Evolutionary conservation across 2,113 vertebrate species (phyloP).

Genomic region (Speoplatyrhinus poulsoni): DNA sequence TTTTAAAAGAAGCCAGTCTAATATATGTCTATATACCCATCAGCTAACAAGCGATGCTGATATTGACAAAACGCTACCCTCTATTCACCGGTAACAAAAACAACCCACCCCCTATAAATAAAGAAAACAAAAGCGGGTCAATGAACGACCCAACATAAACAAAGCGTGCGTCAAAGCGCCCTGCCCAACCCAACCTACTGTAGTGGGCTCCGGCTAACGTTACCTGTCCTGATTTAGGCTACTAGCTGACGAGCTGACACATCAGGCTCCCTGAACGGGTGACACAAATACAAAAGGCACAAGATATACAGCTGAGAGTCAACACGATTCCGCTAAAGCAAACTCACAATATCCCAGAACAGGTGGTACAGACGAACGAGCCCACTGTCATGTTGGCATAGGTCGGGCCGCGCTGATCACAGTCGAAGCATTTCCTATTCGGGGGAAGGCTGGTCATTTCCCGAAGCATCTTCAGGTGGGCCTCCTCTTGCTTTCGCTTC

Average conservation of each 20-base stretch:
- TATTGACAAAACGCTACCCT: constrained; percentile 11
- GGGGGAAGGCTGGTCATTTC: constrained; percentile 94
- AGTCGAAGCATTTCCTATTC: constrained; percentile 98
- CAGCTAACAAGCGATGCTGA: constrained; percentile 5
- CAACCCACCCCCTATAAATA: too few species aligned
- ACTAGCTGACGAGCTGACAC: constrained; percentile 54
- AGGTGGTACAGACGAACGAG: constrained; percentile 97
- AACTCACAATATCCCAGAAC: constrained; percentile 96
- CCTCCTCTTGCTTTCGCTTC: constrained; percentile 98
- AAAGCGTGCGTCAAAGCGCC: background rate
- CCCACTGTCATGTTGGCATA: constrained; percentile 98
- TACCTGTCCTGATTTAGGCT: constrained; percentile 57
- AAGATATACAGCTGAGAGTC: background rate
- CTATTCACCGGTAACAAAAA: too few species aligned
- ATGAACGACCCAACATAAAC: constrained; percentile 2
- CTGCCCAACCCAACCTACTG: background rate
- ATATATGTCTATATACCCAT: too few species aligned
- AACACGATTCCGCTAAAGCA: constrained; percentile 26
- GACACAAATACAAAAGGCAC: background rate
- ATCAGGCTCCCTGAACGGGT: background rate
- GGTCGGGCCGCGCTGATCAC: constrained; percentile 97
- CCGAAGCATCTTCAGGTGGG: constrained; percentile 95
- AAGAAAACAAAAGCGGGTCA: too few species aligned
- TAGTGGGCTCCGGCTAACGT: constrained; percentile 19
- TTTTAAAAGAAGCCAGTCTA: too few species aligned